Evolutionary conservation across 2,888 invertebrate genomes (phyloP), one percentile per base, ranked within the genome.

Genomic region (Mactromeris polynyma): DNA sequence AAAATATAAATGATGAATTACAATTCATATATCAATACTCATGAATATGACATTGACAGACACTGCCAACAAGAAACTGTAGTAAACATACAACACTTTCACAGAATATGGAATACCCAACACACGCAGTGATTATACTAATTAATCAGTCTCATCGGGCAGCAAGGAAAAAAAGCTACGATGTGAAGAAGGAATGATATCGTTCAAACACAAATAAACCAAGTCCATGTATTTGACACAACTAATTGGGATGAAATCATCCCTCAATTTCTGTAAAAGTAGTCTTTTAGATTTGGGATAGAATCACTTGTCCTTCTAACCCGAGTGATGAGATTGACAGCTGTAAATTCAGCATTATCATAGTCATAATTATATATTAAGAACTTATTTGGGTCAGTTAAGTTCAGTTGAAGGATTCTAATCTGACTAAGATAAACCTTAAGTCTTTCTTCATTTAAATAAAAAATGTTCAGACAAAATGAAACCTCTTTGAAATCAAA

Each of bases 371-470:
- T 58, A 33, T 21, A 64, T 2, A n/a, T n/a, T n/a, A 19, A 2
- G 58, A 11, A 81, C 33, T 81, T 81, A 26, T 81, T 81, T 54
- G 58, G 58, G 31, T 81, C 58, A 54, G 11, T 2, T 3, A 6
- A 58, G 3, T 36, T 33, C 2, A 81, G 2, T 33, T 81, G 21
- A 11, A 81, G 26, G 33, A 36, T 4, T 38, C 81, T 54, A 17
- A 81, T 42, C n/a, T 64, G 33, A 58, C 81, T 81, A 14, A 81
- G 36, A 19, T 58, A 36, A 4, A 81, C 89, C 40, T 83, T 89
- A 73, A 84, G 77, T 54, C 82, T 64, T 26, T 46, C 83, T n/a
- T 36, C 87, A 40, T 77, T 86, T 42, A 81, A 33, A 1, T 26
- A 17, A 54, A 64, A 80, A 36, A 79, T 54, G n/a, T 58, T 86